These are phyloP conservation scores for Poecilia velifera DNA, from an alignment of 2,797 vertebrate species.

Conservation along the genomic window DNA sequence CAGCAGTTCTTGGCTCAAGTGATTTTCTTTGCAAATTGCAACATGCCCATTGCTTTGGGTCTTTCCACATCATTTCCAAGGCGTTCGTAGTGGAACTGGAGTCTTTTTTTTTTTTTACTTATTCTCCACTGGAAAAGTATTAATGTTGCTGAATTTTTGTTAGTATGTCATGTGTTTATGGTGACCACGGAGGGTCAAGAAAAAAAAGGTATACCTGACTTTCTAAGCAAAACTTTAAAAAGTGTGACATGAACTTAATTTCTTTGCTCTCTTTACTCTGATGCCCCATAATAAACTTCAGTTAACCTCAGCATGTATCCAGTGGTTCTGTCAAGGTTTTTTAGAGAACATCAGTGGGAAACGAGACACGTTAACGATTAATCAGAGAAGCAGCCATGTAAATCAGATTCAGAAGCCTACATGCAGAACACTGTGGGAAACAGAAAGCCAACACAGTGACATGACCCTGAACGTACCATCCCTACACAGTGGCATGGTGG, in stretches of 20 bases:
- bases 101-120: background rate
- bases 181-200: background rate
- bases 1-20: conserved; percentile 7
- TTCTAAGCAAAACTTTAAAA: background rate
- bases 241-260: background rate
- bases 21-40: conserved; percentile 12
- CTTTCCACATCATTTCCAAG: conserved; percentile 1
- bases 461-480: background rate
- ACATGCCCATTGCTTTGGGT: conserved; percentile 7
- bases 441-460: background rate
- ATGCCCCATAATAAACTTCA: background rate
- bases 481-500: background rate
- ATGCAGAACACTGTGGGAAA: background rate
- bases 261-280: background rate
- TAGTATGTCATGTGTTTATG: background rate
- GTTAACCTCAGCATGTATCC: background rate
- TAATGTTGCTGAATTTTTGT: background rate
- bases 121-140: background rate
- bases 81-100: background rate
- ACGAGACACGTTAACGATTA: background rate
- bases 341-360: background rate
- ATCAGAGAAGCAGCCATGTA: background rate
- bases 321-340: background rate
- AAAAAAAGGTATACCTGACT: background rate
- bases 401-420: background rate